A percentile compares a stretch with the other conserved stretches of the same genome.
phyloP scores from a whole-genome alignment of 2,797 vertebrate species.

The Cetoscarus ocellatus region DNA sequence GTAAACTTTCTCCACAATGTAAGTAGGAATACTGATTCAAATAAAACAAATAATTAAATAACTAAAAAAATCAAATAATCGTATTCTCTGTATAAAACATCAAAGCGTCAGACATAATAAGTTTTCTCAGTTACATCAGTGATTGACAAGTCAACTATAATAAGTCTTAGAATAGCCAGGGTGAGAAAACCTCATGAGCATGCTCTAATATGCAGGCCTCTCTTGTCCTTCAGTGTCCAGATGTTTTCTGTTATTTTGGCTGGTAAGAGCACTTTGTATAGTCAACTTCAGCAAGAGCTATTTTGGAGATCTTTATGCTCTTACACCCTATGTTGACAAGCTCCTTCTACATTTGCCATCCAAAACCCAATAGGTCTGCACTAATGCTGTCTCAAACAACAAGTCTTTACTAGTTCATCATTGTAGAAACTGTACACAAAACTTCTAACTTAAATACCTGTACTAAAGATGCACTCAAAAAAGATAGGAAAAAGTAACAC shows the following conservation, averaged over 20 bases:
- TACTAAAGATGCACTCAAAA: too few species aligned
- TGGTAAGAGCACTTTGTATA: background rate
- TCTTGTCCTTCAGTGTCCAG: slow-evolving; percentile 14
- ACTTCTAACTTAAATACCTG: too few species aligned
- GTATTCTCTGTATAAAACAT: too few species aligned
- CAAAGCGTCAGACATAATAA: background rate
- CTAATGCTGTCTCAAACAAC: too few species aligned
- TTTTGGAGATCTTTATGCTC: background rate
- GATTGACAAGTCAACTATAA: slow-evolving; percentile 17
- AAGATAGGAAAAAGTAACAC: too few species aligned
- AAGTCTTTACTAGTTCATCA: too few species aligned
- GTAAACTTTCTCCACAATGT: background rate
- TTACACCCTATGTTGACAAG: too few species aligned
- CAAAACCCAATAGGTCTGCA: too few species aligned
- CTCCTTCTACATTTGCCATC: too few species aligned
- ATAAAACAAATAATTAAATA: too few species aligned
- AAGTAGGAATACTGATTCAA: background rate
- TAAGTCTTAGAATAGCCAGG: background rate
- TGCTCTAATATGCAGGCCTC: background rate
- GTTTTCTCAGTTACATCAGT: background rate
- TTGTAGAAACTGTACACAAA: too few species aligned
- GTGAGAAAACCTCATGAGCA: slow-evolving; percentile 9
- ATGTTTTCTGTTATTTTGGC: slow-evolving; percentile 29
- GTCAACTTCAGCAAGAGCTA: background rate
- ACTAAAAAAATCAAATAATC: too few species aligned